Base-by-base conservation (phyloP, 2,888 invertebrate genomes). In the Apotomis turbidana region DNA sequence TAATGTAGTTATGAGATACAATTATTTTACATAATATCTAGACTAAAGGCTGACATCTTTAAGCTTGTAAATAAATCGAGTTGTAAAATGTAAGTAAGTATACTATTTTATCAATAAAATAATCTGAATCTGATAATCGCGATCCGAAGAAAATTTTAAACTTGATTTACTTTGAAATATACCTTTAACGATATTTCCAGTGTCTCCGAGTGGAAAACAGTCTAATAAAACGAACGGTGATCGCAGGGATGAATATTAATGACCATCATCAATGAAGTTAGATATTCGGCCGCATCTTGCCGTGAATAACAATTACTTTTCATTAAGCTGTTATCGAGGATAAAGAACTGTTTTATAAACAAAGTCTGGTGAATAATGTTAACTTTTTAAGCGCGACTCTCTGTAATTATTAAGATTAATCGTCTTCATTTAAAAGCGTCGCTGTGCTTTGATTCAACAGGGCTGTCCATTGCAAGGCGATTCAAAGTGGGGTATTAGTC, bases 181-280 rank as follows among this genome's bases (percentile, higher is more conserved):
- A 15, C 41, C 46, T 60, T 15, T 15, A 15, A 60, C 60, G 13
- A 44, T 60, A 15, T 46, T 12, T 12, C n/a, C 13, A 54, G 61
- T 57, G 57, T 62, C 57, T 62, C 49, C 52, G 15, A 57, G 51
- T 62, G 55, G 69, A 62, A 62, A 69, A 57, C 61, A 49, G 62
- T 51, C 41, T 62, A 57, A 70, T 70, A 51, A 52, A 54, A 71
- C 62, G 63, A 51, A 41, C 49, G 62, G 81, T 83, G 82, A 84
- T 85, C 83, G 79, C 78, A 78, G 41, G 79, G 82, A 85, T 87
- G 85, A 87, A 87, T 87, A 87, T 87, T 86, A 85, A 88, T 86
- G 76, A 83, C 81, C 82, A 84, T 83, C 82, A 83, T 83, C 85
- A 87, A 86, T 85, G 85, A 83, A 85, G 83, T 82, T 82, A 80